Evolutionary conservation across 2,888 invertebrate genomes (phyloP), one percentile per base, ranked within the genome.

Genomic region (Aphodius sticticus): DNA sequence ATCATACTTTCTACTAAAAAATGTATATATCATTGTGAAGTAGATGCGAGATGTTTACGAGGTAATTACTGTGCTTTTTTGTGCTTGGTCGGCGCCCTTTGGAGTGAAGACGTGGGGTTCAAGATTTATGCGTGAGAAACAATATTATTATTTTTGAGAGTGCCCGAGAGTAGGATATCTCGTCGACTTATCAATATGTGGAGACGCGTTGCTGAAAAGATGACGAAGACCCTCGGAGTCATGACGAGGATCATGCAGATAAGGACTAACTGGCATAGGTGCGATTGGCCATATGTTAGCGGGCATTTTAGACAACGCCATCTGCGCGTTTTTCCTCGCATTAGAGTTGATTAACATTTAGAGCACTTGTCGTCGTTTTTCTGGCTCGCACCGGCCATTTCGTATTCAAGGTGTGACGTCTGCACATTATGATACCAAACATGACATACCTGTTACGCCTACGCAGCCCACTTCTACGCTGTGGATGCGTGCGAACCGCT

Each of bases 361-460:
- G 74, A 74, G 74, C 74, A 37, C 35, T 53, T 53, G 53, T 53
- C 53, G 53, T 53, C 53, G 12, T 53, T 53, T 35, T n/a, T 74
- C 74, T 37, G 74, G 6, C 26, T 12, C 35, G 74, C 71, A 74
- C 82, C 82, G 83, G 82, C 82, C 83, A 82, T 82, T 82, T 78
- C 79, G 79, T 81, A 80, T 83, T 82, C 82, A 79, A 84, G 84
- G 84, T 83, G 84, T 83, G 84, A 84, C 84, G 81, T 81, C 77
- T 78, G 83, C 82, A 84, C 84, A 85, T 84, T 84, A 83, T 82
- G 84, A 83, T 82, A 69, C 83, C 78, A 83, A 82, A 83, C 84
- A 85, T 85, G 84, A 85, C 85, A 84, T 85, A 85, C 84, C 84
- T 83, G 85, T 84, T 85, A 85, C 85, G 84, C 85, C 85, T 85